These are phyloP conservation scores for Pituophis catenifer DNA, from an alignment of 2,113 vertebrate genomes.

Conservation along the genomic window DNA sequence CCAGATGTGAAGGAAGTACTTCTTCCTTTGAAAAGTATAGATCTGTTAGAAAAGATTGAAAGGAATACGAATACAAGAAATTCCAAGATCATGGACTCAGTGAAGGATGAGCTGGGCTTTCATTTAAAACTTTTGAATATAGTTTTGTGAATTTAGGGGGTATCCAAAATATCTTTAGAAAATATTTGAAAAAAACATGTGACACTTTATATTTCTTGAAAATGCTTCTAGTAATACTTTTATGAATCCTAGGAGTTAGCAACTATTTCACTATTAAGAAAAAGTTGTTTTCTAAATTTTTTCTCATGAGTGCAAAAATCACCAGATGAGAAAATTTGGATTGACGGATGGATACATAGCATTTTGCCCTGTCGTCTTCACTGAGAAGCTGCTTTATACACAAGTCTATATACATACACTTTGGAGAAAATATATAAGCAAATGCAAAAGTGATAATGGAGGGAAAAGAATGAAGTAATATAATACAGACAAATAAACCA, in stretches of 20 bases:
- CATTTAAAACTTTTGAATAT: background rate
- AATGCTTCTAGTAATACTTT: background rate
- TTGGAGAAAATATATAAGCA: background rate
- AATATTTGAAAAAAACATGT: background rate
- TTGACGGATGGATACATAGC: background rate
- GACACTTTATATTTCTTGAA: background rate
- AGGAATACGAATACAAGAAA: too few relatives aligned
- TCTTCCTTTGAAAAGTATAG: too few relatives aligned
- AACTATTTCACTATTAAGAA: background rate
- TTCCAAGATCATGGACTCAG: too few relatives aligned
- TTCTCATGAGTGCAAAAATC: background rate
- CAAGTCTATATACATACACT: background rate
- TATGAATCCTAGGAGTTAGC: background rate
- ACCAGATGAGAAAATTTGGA: background rate
- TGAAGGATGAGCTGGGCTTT: background rate
- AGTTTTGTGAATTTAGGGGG: background rate
- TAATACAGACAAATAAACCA: background rate
- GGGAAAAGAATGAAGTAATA: background rate
- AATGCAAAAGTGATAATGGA: background rate
- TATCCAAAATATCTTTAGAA: background rate
- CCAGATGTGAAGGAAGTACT: too few relatives aligned
- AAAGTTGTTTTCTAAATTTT: background rate
- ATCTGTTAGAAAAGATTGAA: too few relatives aligned
- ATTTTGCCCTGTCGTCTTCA: background rate
- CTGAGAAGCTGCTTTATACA: background rate